phyloP scores from a whole-genome alignment of 2,113 vertebrate species.

The Apeltes quadracus region DNA sequence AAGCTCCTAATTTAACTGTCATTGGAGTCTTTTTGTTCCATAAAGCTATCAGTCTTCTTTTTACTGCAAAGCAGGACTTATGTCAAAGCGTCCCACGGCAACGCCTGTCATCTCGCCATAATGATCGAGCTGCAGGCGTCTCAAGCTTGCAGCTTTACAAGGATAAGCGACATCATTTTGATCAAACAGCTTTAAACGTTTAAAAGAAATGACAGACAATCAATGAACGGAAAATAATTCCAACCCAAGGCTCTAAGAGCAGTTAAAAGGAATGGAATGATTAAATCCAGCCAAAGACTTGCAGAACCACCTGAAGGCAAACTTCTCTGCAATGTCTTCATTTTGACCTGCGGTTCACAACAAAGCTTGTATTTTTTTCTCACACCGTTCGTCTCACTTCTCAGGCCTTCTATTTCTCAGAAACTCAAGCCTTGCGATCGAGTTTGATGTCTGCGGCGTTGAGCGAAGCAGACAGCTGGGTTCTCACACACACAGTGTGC shows the following conservation, averaged over 20 bases:
- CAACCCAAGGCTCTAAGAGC: constrained; percentile 33
- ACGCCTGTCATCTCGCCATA: constrained; percentile 42
- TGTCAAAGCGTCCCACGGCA: constrained; percentile 37
- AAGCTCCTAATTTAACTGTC: constrained; percentile 48
- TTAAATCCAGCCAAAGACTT: constrained; percentile 40
- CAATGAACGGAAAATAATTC: constrained; percentile 63
- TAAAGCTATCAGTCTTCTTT: constrained; percentile 23
- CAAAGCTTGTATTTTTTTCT: constrained; percentile 60
- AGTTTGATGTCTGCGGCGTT: constrained; percentile 59
- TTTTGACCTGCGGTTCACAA: constrained; percentile 54
- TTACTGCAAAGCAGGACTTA: constrained; percentile 27
- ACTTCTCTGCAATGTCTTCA: constrained; percentile 53
- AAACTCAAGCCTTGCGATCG: constrained; percentile 57
- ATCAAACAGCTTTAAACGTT: constrained; percentile 48
- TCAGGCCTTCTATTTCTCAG: constrained; percentile 55
- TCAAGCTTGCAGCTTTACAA: constrained; percentile 45
- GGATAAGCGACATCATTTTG: constrained; percentile 52
- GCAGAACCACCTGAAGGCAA: constrained; percentile 46
- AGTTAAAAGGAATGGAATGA: constrained; percentile 23
- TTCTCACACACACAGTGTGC: constrained; percentile 45
- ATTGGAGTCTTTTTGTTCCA: constrained; percentile 27
- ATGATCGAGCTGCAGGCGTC: constrained; percentile 29
- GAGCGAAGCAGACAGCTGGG: constrained; percentile 62
- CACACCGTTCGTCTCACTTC: constrained; percentile 70
- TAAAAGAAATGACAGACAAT: constrained; percentile 57